Evolutionary conservation across 2,113 vertebrate genomes (phyloP), one percentile per base, ranked within the genome.

Genomic region (Corythoichthys haematopterus): DNA sequence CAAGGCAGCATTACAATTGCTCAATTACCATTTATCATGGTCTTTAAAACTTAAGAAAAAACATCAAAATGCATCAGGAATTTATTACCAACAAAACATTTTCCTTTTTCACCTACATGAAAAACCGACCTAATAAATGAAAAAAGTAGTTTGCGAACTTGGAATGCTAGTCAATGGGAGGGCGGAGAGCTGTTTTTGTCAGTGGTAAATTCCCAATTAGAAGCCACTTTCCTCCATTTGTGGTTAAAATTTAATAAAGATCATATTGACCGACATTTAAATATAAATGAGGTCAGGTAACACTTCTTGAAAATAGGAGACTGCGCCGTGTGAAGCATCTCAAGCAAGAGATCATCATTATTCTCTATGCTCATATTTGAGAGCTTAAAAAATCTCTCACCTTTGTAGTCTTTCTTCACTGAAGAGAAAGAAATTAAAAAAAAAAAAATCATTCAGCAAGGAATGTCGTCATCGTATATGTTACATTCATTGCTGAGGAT

Each of bases 401-500:
- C 65, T 76, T 74, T 76, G 20, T 4, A n/a, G 3, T 60, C 38
- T 38, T 36, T 37, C 35, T 59, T 66, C 63, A 60, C 57, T 40
- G 28, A 51, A 28, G 45, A 58, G 43, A 64, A 51, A 43, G 50
- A 65, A 28, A 28, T 28, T 1, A 28, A 43, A 6, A 43, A 43
- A 37, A 35, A 55, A 50, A 16, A 64, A 47, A 75, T 81, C 71
- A 43, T 14, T 14, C 4, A 33, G n/a, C 74, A 77, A 76, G 56
- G 47, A 66, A 59, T 6, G 0, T 20, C 50, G 62, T 77, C 72
- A 70, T 11, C 20, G 11, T 65, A 75, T 83, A 70, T 78, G 61
- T 78, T 71, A 79, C 79, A 74, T 77, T 85, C 80, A 78, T 75
- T 73, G 55, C 77, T 72, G 69, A 84, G 78, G 59, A 79, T 61